These are phyloP conservation scores for Drosophila aldrichi DNA, from an alignment of 2,888 invertebrate species.

Conservation along the genomic window DNA sequence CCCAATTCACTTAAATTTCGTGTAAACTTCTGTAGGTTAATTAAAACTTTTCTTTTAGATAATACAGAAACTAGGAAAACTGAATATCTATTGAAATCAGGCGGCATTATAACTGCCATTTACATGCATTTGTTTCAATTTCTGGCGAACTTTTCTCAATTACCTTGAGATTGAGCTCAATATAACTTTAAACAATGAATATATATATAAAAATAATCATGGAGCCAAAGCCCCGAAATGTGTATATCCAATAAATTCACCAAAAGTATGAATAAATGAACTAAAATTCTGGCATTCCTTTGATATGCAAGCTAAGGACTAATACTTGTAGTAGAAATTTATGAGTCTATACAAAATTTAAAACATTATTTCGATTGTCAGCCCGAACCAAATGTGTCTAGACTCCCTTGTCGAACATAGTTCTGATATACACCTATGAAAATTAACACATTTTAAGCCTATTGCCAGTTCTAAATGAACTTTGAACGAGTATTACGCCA, in stretches of 20 bases:
- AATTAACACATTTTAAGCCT: not conserved
- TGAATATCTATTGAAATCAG: not conserved
- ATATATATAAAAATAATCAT: not conserved
- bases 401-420: not conserved
- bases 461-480: not conserved
- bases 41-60: not conserved
- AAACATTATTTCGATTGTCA: too few relatives aligned
- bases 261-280: not conserved
- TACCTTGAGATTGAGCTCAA: not conserved
- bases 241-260: not conserved
- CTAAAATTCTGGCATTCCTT: not conserved
- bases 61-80: not conserved
- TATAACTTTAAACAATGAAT: not conserved
- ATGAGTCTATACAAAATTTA: not conserved
- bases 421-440: not conserved
- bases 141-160: not conserved
- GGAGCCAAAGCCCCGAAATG: too few relatives aligned
- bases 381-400: not conserved
- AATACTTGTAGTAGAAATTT: not conserved
- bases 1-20: not conserved
- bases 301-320: not conserved
- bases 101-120: too few relatives aligned
- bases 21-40: not conserved
- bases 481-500: conserved; percentile 3
- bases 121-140: too few relatives aligned